Percentiles rank a stretch among this genome's conserved stretches.
Evolutionary conservation across 2,113 vertebrate species (phyloP).

Genomic region (Phainopepla nitens): DNA sequence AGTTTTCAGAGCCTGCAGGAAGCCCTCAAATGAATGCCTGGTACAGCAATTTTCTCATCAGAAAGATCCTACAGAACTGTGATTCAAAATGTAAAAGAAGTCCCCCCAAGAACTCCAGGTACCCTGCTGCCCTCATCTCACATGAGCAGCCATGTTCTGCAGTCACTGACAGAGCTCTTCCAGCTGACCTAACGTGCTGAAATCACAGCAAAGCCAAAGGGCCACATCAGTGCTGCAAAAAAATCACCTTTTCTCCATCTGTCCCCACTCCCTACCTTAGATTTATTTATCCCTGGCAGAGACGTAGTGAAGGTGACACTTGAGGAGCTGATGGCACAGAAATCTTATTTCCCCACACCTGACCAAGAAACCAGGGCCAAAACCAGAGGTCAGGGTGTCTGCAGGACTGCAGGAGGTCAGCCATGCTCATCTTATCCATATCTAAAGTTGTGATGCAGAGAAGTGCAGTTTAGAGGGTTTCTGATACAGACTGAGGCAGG

Average conservation of each 20-base stretch:
- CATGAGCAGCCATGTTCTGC: not conserved
- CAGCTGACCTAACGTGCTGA: not conserved
- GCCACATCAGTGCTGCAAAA: not conserved
- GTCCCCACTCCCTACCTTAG: not conserved
- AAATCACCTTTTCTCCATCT: not conserved
- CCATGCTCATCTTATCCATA: fast-evolving
- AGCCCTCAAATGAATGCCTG: fast-evolving
- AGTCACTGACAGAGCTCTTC: not conserved
- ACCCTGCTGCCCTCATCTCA: not conserved
- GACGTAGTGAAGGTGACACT: not conserved
- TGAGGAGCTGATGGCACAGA: not conserved
- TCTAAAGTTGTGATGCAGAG: not conserved
- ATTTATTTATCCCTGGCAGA: not conserved
- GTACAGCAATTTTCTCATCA: not conserved
- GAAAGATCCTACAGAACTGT: not conserved
- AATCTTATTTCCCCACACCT: not conserved
- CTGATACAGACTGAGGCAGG: not conserved
- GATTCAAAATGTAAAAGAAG: not conserved
- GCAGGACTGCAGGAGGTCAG: not conserved
- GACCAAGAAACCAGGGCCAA: not conserved
- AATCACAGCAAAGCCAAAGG: not conserved
- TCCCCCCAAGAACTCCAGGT: not conserved
- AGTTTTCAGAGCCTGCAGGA: not conserved
- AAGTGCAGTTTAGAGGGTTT: not conserved
- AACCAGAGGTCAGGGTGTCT: fast-evolving